A percentile compares a stretch with the other conserved stretches of the same genome.
Evolutionary conservation across 1,140 invertebrate genomes (phyloP).

Genomic region (Stenopsyche tienmushanensis): DNA sequence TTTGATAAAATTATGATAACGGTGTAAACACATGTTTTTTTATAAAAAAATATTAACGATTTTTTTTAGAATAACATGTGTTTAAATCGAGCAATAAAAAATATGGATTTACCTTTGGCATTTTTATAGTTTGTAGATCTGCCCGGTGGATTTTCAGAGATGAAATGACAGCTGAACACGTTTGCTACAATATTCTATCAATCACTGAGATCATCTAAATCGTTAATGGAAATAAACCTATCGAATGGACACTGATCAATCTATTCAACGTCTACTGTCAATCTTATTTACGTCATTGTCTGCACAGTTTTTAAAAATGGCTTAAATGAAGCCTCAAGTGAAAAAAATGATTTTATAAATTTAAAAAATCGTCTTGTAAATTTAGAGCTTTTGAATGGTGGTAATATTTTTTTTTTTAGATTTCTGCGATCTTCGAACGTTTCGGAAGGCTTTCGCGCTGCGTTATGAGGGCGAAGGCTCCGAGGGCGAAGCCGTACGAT

Average conservation of each 20-base stretch:
- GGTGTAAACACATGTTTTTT: no score
- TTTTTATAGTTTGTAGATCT: constrained; percentile 11
- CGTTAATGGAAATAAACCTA: no score
- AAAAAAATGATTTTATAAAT: no score
- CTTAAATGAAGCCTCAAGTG: no score
- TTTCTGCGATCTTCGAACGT: not conserved
- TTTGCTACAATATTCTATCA: not conserved
- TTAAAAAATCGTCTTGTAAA: no score
- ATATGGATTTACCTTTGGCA: constrained; percentile 28
- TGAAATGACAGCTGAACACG: not conserved
- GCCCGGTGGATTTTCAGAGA: not conserved
- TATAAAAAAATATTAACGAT: no score
- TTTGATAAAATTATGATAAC: no score
- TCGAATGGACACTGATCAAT: no score
- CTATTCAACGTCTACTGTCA: no score
- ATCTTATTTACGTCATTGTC: no score
- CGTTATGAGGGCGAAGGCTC: not conserved
- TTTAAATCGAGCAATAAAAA: not conserved
- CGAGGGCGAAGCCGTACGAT: constrained; percentile 26
- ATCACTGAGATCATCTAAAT: no score
- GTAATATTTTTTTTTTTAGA: not conserved
- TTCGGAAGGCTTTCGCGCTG: not conserved
- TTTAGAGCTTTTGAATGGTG: not conserved
- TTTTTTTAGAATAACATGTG: not conserved
- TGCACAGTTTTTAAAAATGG: no score